Base-by-base conservation (phyloP, 2,113 vertebrate species). In the Lathamus discolor region DNA sequence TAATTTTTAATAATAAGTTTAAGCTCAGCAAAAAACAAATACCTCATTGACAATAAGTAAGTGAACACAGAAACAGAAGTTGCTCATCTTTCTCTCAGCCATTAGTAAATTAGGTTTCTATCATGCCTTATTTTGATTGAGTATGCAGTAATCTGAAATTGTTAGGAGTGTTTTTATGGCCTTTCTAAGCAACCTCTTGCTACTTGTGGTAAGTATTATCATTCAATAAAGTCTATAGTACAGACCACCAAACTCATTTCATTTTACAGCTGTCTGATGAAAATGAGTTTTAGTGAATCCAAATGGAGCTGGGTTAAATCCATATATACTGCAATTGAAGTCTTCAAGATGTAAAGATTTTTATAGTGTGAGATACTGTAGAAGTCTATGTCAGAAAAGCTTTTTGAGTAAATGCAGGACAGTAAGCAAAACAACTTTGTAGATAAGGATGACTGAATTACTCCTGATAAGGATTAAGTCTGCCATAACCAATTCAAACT, bases 401-500 rank as follows among this genome's bases (percentile, higher is more conserved):
- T 95, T 96, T 92, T 83, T 95, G 97, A 97, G 94, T 91, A 92
- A 97, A 95, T 35, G 92, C 97, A 97, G 96, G 86, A 86, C 89
- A 84, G 95, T 76, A 93, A 92, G 93, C 68, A 95, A 97, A 97
- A 92, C 93, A 94, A 88, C 77, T 96, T 94, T 93, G 59, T 48
- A 61, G 97, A 97, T 96, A 91, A 88, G 83, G 77, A 81, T 76
- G 79, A 91, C 82, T 88, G 39, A 97, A 83, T 83, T 97, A 95
- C 49, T 78, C 57, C 52, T 0, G 97, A 98, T 98, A 98, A 97
- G 73, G 54, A 91, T 95, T 97, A 75, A 80, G 89, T 87, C 97
- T 98, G 98, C 97, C 97, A 83, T 22, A 95, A 70, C 86, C 97
- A 97, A 97, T 97, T 96, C 93, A 96, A 96, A 95, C 84, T 85